Evolutionary conservation across 2,797 vertebrate genomes (phyloP), one percentile per base, ranked within the genome.

Genomic region (Crypturellus tataupa): DNA sequence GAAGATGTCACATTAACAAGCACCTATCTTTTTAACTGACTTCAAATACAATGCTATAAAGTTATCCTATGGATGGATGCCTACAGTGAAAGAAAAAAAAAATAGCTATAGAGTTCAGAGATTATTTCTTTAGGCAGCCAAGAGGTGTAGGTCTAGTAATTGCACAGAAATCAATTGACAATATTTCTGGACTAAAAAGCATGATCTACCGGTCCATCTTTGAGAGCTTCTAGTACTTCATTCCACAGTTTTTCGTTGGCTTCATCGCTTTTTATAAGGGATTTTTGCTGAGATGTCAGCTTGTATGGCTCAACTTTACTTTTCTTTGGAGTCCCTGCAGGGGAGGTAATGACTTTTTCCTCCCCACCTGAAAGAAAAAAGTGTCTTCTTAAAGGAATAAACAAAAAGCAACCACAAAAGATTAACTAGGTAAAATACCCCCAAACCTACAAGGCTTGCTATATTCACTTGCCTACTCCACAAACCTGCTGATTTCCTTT

Each of bases 201-300:
- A n/a, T 5, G 12, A 40, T 83, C 69, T 96, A 99, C 99, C 95
- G 99, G 99, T 35, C 99, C 99, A 0, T 99, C 99, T 68, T 98
- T 98, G 59, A 99, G 98, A 8, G 98, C 98, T 78, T 95, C 94
- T 86, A 99, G 98, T 83, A 99, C 99, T 96, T 99, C 99, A 15
- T 98, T 98, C 99, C 99, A 99, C 82, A 99, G 94, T 92, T 99
- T 99, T 68, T 98, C 98, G 58, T 99, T 99, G 89, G 96, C 94
- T 93, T 98, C 97, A 21, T 99, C 99, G 1, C 97, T 98, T 93
- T 98, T 98, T 88, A 99, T 99, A 37, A 99, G 97, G 9, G 94
- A 88, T 91, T 98, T 99, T 97, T 99, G 99, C 92, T 98, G 98
- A 58, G 97, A 67, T 19, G 98, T 99, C 75, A 99, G 98, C 58